These are phyloP conservation scores for Triplophysa rosa DNA, from an alignment of 2,113 vertebrate species.

Conservation along the genomic window DNA sequence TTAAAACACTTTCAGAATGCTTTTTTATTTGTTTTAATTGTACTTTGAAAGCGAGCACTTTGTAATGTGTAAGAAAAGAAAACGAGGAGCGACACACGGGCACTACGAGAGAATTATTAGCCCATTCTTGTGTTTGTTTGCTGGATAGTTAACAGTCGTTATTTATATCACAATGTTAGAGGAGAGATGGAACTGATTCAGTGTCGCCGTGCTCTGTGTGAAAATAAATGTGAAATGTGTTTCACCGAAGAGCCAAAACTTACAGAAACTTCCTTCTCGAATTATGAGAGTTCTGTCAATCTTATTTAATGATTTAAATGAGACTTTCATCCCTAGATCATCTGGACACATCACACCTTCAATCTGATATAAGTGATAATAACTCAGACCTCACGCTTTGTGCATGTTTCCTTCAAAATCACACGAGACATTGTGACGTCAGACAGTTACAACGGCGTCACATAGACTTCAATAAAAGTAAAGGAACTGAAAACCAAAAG, in stretches of 20 bases:
- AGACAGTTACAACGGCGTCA: conserved; percentile 76
- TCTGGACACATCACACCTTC: neutral
- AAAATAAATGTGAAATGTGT: neutral
- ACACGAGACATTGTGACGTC: conserved; percentile 68
- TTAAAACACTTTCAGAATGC: neutral
- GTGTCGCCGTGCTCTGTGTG: neutral
- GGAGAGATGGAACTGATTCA: neutral
- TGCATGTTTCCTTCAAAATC: conserved; percentile 70
- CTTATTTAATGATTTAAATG: conserved; percentile 17
- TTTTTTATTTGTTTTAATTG: conserved; percentile 18
- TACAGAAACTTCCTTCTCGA: neutral
- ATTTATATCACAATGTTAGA: conserved; percentile 33
- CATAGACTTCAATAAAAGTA: conserved; percentile 70
- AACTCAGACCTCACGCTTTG: conserved; percentile 55
- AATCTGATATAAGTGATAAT: neutral
- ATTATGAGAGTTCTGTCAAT: neutral
- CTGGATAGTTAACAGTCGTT: neutral
- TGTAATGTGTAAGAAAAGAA: conserved; percentile 57
- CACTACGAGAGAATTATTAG: neutral
- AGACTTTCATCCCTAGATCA: neutral
- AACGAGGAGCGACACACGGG: neutral
- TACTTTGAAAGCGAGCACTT: conserved; percentile 39
- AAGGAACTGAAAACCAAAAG: conserved; percentile 43
- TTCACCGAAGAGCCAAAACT: neutral
- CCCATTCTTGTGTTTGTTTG: neutral